Evolutionary conservation across 2,888 invertebrate genomes (phyloP).

Genomic region (Orthosia gracilis): DNA sequence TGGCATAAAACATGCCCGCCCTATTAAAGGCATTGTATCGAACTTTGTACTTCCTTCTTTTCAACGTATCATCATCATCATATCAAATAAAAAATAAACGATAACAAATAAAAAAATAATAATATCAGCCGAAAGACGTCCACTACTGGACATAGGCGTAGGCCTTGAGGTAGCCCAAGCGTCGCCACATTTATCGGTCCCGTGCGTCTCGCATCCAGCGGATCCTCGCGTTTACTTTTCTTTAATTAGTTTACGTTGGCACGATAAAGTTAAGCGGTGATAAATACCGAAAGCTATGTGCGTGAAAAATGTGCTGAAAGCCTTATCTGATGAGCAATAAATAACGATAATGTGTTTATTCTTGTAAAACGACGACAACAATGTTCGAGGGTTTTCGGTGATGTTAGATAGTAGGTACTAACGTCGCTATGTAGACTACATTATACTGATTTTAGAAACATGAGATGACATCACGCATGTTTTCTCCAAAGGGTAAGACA

Average conservation of each 20-base stretch:
- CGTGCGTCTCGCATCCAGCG: too few relatives aligned
- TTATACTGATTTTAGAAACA: not conserved
- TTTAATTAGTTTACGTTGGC: conserved; percentile 73
- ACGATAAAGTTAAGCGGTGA: conserved; percentile 45
- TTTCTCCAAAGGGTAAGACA: not conserved
- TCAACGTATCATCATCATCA: too few relatives aligned
- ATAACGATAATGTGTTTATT: conserved; percentile 49
- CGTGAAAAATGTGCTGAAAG: conserved; percentile 45
- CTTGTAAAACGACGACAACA: conserved; percentile 4
- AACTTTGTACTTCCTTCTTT: too few relatives aligned
- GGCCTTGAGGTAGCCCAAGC: too few relatives aligned
- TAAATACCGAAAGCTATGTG: conserved; percentile 50
- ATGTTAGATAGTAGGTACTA: not conserved
- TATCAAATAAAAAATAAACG: too few relatives aligned
- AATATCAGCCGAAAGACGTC: too few relatives aligned
- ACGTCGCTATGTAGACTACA: not conserved
- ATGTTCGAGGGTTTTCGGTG: not conserved
- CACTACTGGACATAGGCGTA: too few relatives aligned
- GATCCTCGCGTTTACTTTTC: conserved; percentile 52
- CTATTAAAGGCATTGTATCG: too few relatives aligned
- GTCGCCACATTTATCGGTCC: too few relatives aligned
- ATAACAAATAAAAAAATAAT: too few relatives aligned
- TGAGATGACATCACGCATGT: not conserved
- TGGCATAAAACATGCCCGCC: too few relatives aligned
- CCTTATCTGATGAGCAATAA: conserved; percentile 38